Conservation (phyloP, 2,888 invertebrate genomes). For the Hermaeophaga mercurialis region DNA sequence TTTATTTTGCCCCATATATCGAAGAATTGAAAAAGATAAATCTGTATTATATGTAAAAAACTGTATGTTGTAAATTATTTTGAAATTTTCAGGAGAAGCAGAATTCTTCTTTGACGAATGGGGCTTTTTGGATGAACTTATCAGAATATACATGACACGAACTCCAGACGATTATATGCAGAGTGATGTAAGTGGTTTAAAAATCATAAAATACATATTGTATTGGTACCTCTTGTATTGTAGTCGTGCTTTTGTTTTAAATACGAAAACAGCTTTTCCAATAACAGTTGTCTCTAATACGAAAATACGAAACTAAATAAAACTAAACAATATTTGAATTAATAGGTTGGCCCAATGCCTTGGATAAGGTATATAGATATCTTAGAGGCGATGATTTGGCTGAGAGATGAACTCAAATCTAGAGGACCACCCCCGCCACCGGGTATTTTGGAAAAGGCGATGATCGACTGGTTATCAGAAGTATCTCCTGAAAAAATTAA, state of each 20-base stretch:
- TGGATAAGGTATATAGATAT: conserved; percentile 4
- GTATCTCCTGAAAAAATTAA: conserved; percentile 46
- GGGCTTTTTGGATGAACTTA: background rate
- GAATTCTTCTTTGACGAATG: background rate
- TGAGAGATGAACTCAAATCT: background rate
- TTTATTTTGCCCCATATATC: too few relatives aligned
- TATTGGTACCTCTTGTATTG: too few relatives aligned
- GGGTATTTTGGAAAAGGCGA: conserved; percentile 40
- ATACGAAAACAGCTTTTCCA: too few relatives aligned
- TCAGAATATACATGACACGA: background rate
- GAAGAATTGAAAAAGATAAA: too few relatives aligned
- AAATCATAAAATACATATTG: too few relatives aligned
- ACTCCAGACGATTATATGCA: background rate
- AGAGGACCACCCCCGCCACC: conserved; percentile 5
- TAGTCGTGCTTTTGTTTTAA: too few relatives aligned
- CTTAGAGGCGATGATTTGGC: conserved; percentile 2
- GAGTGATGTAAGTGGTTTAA: background rate
- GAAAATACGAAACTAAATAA: too few relatives aligned
- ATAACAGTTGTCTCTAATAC: too few relatives aligned
- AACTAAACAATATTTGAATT: background rate
- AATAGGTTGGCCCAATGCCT: background rate
- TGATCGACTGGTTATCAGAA: conserved; percentile 46
- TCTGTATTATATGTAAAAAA: too few relatives aligned
- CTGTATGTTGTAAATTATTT: too few relatives aligned
- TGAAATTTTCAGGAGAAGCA: background rate